Conservation (phyloP, 2,888 invertebrate genomes). For the Oscheius onirici region DNA sequence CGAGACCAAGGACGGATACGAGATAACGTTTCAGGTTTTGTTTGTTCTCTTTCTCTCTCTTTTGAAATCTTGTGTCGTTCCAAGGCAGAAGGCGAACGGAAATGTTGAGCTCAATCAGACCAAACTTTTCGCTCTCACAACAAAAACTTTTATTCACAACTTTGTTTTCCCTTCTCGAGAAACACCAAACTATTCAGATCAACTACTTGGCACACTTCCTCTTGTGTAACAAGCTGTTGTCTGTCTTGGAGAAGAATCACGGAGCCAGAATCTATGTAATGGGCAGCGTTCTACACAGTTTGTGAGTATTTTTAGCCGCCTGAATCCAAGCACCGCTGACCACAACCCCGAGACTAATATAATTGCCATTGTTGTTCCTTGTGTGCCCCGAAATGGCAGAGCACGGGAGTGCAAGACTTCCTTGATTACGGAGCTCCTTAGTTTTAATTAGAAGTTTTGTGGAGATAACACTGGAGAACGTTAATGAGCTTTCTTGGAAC, state of each 20-base stretch:
- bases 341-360: neutral
- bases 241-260: conserved; percentile 56
- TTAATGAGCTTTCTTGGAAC: neutral
- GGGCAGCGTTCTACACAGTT: conserved; percentile 68
- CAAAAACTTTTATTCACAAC: conserved; percentile 3
- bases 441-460: neutral
- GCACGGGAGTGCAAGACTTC: neutral
- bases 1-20: conserved; percentile 64
- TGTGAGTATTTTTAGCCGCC: conserved; percentile 53
- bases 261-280: conserved; percentile 66
- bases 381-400: neutral
- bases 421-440: neutral
- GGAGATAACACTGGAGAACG: neutral
- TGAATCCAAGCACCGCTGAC: neutral
- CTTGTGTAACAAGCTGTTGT: conserved; percentile 58
- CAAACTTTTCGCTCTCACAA: neutral
- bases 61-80: neutral
- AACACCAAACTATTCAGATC: conserved; percentile 47
- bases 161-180: neutral
- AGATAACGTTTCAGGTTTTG: conserved; percentile 66
- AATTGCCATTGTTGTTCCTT: conserved; percentile 7
- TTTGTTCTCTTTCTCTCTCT: conserved; percentile 9
- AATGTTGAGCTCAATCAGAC: conserved; percentile 23
- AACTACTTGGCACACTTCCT: conserved; percentile 70
- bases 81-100: conserved; percentile 7